Base-by-base conservation (phyloP, 1,140 invertebrate genomes). In the Triops longicaudatus region DNA sequence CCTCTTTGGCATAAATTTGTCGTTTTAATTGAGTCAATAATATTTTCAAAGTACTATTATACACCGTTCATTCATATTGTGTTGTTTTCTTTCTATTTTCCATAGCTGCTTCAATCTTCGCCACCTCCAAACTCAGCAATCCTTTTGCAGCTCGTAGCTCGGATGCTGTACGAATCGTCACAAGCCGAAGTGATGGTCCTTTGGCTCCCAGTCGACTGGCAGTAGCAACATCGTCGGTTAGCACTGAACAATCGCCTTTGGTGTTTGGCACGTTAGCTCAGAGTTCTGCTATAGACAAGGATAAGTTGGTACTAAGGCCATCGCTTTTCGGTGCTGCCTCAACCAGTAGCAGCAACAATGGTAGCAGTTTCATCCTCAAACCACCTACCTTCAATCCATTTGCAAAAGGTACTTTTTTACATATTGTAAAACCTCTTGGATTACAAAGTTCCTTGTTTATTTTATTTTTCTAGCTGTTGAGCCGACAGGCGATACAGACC, bases 381-480 rank as follows among this genome's bases (percentile, higher is more conserved):
- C 76, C 76, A 14, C 72, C 76, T 10, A 77, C 76, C n/a, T 27
- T 77, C n/a, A 77, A 77, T 17, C 76, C 76, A 9, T 77, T 77
- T 43, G 28, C 73, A 6, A 74, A 72, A 74, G 71, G 72, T 22
- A 44, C 26, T 28, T 17, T 17, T n/a, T 26, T 27, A 22, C 12
- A 73, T 26, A 44, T 31, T 42, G 17, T 37, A n/a, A 10, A n/a
- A n/a, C 17, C 10, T 63, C 22, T 17, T 63, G 50, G 22, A 63
- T 63, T 63, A 22, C 10, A n/a, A 22, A 3, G 6, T 63, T 63
- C 7, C 10, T 17, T 22, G n/a, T 63, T 63, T 63, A 6, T 1
- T 14, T 41, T 26, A 31, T 2, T 11, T 72, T 26, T 27, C 22
- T 28, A 71, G 31, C 7, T 22, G 22, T 37, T n/a, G 27, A 37